These are phyloP conservation scores for Mycalesis mineus DNA, from an alignment of 2,888 invertebrate genomes.

Conservation along the genomic window DNA sequence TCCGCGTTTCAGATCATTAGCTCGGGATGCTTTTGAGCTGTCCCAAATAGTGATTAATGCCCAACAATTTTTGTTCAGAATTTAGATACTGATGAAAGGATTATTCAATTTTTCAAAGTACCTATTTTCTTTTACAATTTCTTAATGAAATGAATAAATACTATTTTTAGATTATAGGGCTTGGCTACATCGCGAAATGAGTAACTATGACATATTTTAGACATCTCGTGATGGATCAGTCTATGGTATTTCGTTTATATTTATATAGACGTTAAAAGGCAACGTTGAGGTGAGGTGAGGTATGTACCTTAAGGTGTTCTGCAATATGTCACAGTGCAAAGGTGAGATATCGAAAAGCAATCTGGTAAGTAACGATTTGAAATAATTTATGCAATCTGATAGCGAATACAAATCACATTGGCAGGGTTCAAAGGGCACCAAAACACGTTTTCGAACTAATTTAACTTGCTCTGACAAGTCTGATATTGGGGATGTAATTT, in stretches of 20 bases:
- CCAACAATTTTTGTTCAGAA: slow-evolving; percentile 3
- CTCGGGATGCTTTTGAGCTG: slow-evolving; percentile 19
- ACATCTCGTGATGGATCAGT: no score
- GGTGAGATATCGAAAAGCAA: neutral
- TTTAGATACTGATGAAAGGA: neutral
- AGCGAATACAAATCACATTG: slow-evolving; percentile 39
- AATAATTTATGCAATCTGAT: slow-evolving; percentile 2
- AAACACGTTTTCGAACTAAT: slow-evolving; percentile 56
- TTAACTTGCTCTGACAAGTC: slow-evolving; percentile 46
- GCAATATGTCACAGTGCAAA: neutral
- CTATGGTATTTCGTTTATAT: no score
- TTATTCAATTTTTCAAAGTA: neutral
- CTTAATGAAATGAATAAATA: no score
- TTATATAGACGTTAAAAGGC: no score
- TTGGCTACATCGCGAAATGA: no score
- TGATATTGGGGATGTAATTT: neutral
- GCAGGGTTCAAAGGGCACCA: slow-evolving; percentile 49
- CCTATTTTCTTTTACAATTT: no score
- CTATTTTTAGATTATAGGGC: no score
- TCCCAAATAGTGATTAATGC: slow-evolving; percentile 18
- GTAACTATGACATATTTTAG: no score
- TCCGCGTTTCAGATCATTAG: slow-evolving; percentile 27
- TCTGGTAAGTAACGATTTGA: slow-evolving; percentile 4
- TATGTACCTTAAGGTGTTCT: no score
- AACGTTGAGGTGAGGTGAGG: no score